Conservation (phyloP, 2,113 vertebrate genomes). For the Trochalopteron elliotii region DNA sequence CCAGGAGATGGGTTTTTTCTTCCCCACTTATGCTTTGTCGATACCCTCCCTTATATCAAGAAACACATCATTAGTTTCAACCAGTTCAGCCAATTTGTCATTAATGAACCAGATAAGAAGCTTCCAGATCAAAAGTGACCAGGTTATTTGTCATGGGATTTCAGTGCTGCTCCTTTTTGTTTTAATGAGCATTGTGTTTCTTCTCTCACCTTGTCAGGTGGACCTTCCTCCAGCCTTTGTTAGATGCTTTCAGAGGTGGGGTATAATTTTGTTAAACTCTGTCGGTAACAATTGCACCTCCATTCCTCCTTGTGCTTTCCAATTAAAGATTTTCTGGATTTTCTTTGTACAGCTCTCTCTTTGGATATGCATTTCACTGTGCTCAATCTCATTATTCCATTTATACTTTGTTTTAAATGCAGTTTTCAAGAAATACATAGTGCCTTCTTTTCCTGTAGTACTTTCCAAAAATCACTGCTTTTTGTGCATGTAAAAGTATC, state of each 20-base stretch:
- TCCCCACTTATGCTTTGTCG: fast-evolving
- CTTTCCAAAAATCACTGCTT: neutral
- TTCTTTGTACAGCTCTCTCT: neutral
- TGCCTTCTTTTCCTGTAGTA: neutral
- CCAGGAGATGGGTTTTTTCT: neutral
- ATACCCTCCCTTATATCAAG: neutral
- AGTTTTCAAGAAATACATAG: neutral
- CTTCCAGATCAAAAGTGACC: neutral
- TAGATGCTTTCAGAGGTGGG: neutral
- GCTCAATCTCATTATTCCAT: neutral
- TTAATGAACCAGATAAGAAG: neutral
- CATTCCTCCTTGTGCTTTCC: neutral
- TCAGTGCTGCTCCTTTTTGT: neutral
- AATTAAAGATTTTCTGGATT: neutral
- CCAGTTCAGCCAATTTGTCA: neutral
- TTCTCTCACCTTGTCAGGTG: neutral
- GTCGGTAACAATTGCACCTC: neutral
- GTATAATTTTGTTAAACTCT: neutral
- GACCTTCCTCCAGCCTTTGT: neutral
- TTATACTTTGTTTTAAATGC: neutral
- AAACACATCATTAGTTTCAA: neutral
- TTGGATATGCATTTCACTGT: neutral
- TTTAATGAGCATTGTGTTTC: neutral
- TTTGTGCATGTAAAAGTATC: neutral
- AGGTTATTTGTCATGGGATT: neutral